phyloP scores from a whole-genome alignment of 2,797 vertebrate species.

The Enteromius unitaeniatus region DNA sequence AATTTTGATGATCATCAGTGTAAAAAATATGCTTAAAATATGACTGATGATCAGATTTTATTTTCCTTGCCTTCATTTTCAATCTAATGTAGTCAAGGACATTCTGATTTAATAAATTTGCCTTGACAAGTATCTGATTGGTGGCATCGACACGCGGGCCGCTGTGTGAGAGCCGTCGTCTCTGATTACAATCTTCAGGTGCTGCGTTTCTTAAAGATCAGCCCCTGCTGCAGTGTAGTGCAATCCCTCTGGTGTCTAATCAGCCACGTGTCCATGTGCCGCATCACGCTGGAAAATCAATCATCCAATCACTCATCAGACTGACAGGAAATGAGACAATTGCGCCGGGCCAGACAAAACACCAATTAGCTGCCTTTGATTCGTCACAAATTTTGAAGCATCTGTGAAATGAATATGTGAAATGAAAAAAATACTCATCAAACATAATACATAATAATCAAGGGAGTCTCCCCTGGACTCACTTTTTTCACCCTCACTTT shows the following conservation, averaged over 20 bases:
- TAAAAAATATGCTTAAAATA: slow-evolving; percentile 19
- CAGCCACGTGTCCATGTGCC: slow-evolving; percentile 27
- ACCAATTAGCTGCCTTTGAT: background rate
- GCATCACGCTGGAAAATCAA: slow-evolving; percentile 29
- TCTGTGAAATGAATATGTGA: background rate
- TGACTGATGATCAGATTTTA: slow-evolving; percentile 11
- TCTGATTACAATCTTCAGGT: slow-evolving; percentile 58
- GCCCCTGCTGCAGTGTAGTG: slow-evolving; percentile 15
- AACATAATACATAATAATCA: too few species aligned
- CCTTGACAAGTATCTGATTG: slow-evolving; percentile 56
- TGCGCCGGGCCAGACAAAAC: slow-evolving; percentile 33
- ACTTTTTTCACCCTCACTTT: too few species aligned
- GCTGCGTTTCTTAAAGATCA: slow-evolving; percentile 35
- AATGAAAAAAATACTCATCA: background rate
- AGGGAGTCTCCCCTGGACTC: too few species aligned
- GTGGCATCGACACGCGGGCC: slow-evolving; percentile 37
- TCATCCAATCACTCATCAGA: slow-evolving; percentile 49
- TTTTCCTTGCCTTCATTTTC: slow-evolving; percentile 34
- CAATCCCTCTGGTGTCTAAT: slow-evolving; percentile 49
- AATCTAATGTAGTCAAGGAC: slow-evolving; percentile 52
- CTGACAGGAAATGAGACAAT: slow-evolving; percentile 52
- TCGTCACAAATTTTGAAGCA: background rate
- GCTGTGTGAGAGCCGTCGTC: slow-evolving; percentile 44
- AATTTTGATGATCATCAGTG: background rate
- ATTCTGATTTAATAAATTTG: slow-evolving; percentile 57